Conservation (phyloP, 2,888 invertebrate species). For the Epinotia nisella region DNA sequence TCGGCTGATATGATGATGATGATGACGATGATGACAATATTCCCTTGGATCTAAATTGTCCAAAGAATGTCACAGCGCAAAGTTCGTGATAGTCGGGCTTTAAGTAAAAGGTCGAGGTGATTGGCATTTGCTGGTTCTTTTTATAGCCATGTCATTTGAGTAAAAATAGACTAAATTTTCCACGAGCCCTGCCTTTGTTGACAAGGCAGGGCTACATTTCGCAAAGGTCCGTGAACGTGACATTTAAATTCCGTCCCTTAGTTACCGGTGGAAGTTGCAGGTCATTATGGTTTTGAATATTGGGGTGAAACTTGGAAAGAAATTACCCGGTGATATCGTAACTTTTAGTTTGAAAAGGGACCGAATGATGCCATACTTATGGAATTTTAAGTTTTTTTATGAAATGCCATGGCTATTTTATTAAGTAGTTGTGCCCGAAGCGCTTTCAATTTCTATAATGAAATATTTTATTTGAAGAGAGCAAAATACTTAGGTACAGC, state of each 20-base stretch:
- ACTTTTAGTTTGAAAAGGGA: neutral
- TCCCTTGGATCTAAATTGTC: neutral
- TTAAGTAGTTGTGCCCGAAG: too few species aligned
- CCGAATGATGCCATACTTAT: neutral
- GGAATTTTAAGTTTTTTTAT: too few species aligned
- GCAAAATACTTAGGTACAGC: too few species aligned
- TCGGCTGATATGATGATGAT: too few species aligned
- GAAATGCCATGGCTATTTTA: too few species aligned
- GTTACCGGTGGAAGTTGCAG: conserved; percentile 31
- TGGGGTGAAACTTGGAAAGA: neutral
- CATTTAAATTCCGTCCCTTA: conserved; percentile 25
- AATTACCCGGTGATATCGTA: neutral
- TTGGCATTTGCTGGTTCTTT: conserved; percentile 58
- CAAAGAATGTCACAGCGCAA: conserved; percentile 51
- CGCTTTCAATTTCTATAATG: too few species aligned
- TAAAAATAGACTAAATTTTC: conserved; percentile 67
- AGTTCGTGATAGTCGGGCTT: conserved; percentile 7
- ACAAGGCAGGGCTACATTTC: conserved; percentile 41
- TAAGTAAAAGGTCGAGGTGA: conserved; percentile 58
- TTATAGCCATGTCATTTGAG: conserved; percentile 61
- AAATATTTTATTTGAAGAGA: too few species aligned
- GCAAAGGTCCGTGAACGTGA: conserved; percentile 26
- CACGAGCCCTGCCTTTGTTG: conserved; percentile 47
- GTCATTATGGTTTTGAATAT: conserved; percentile 19
- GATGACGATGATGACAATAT: too few species aligned